phyloP scores from a whole-genome alignment of 2,888 invertebrate genomes.

The Chaitophorus viminalis region DNA sequence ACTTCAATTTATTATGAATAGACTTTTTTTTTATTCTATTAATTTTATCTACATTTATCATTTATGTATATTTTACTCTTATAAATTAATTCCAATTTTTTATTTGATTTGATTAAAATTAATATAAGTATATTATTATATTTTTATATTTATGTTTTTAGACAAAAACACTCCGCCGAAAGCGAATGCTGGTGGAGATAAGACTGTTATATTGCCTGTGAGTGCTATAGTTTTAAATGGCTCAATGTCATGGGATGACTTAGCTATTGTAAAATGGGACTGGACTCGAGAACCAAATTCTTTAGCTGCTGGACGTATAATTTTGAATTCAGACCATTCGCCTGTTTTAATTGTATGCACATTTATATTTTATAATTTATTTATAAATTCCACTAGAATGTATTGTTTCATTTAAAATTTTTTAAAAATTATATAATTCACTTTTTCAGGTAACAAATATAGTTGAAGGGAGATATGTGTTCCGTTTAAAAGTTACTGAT shows the following conservation, averaged over 20 bases:
- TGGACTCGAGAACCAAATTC: constrained; percentile 84
- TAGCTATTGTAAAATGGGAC: constrained; percentile 83
- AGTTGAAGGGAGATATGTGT: constrained; percentile 87
- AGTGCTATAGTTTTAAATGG: constrained; percentile 85
- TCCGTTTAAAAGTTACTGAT: constrained; percentile 88
- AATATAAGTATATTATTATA: not conserved
- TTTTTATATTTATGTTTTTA: constrained; percentile 67
- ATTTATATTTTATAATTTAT: constrained; percentile 5
- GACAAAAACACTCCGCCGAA: constrained; percentile 90
- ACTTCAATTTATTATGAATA: not conserved
- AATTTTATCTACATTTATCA: not conserved
- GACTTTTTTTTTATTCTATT: not conserved
- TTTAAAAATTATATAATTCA: constrained; percentile 65
- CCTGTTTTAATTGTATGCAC: constrained; percentile 74
- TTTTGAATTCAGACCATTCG: constrained; percentile 79
- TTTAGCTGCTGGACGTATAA: constrained; percentile 84
- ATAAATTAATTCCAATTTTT: not conserved
- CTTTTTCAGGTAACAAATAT: constrained; percentile 78
- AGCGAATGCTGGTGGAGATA: constrained; percentile 89
- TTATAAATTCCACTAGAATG: not conserved
- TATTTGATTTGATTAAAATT: not conserved
- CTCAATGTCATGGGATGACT: constrained; percentile 85
- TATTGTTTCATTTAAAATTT: constrained; percentile 65
- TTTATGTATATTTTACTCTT: not conserved
- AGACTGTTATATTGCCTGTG: constrained; percentile 79